Evolutionary conservation across 2,797 vertebrate genomes (phyloP).

Genomic region (Cichlasoma orientale): DNA sequence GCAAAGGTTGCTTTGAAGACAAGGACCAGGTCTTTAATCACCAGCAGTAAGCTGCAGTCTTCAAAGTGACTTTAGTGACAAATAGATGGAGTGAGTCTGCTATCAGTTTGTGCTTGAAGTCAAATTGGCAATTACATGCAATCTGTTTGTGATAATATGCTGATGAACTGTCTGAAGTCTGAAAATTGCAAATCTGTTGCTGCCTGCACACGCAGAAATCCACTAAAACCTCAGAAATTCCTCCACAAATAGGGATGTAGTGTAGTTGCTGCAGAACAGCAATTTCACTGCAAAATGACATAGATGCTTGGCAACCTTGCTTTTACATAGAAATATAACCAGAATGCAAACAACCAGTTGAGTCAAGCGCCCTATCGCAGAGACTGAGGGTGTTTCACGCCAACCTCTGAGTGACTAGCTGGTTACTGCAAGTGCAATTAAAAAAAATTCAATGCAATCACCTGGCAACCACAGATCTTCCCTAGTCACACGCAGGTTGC

Average conservation of each 20-base stretch:
- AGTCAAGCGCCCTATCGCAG: no score
- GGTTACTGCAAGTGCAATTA: neutral
- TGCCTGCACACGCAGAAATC: neutral
- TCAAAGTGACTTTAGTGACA: neutral
- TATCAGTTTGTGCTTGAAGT: neutral
- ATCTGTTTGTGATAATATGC: neutral
- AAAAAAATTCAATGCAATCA: neutral
- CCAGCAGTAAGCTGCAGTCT: neutral
- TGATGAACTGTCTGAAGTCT: neutral
- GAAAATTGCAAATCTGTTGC: neutral
- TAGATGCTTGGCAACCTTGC: neutral
- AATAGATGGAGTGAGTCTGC: neutral
- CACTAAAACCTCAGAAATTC: neutral
- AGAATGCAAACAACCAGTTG: neutral
- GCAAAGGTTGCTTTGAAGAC: neutral
- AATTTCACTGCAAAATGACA: neutral
- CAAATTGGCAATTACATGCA: neutral
- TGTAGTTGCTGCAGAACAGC: neutral
- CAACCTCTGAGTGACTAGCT: neutral
- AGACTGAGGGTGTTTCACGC: neutral
- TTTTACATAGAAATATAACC: neutral
- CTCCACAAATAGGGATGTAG: neutral
- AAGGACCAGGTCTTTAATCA: neutral
- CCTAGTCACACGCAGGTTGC: neutral
- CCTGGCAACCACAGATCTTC: neutral